Evolutionary conservation across 2,797 vertebrate genomes (phyloP), one percentile per base, ranked within the genome.

Genomic region (Ctenochaetus hawaiiensis): DNA sequence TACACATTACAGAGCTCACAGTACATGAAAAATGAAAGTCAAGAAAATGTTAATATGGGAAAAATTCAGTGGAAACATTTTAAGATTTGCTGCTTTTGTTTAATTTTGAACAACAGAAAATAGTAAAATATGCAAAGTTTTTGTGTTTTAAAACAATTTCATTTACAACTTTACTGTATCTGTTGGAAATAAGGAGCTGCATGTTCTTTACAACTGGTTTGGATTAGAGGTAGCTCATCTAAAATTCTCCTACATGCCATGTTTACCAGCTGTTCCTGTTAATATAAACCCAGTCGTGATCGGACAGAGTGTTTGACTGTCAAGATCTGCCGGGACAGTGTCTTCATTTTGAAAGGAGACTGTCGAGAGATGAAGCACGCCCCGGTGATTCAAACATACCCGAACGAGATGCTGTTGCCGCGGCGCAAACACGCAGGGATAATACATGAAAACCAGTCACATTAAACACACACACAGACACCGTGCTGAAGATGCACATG

Each of bases 391-490:
- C 45, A 65, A 80, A 49, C 74, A 43, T 26, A 56, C 14, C 23
- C 60, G 80, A 61, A 56, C 57, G 23, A 67, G 20, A 63, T 59
- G 34, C 67, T 44, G 51, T 63, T 26, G 48, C 64, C 49, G 52
- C 39, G 65, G n/a, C 37, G 62, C 60, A 72, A 48, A 59, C 52
- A 65, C 47, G 37, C 37, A 39, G 37, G 45, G 62, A 43, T 61
- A 66, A 74, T 14, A 68, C 52, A 78, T 49, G 39, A 39, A 52
- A 78, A 56, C 22, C 59, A 45, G 20, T 54, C 20, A 78, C 61
- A 70, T 34, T 57, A 37, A 70, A 72, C 30, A 73, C 68, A 73
- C 16, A 76, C 68, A 73, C 16, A 76, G n/a, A 72, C 66, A 77
- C 34, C 17, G 53, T 14, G 14, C 7, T 63, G 45, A 76, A 80